Base-by-base conservation (phyloP, 2,113 vertebrate genomes). In the Murina feae region DNA sequence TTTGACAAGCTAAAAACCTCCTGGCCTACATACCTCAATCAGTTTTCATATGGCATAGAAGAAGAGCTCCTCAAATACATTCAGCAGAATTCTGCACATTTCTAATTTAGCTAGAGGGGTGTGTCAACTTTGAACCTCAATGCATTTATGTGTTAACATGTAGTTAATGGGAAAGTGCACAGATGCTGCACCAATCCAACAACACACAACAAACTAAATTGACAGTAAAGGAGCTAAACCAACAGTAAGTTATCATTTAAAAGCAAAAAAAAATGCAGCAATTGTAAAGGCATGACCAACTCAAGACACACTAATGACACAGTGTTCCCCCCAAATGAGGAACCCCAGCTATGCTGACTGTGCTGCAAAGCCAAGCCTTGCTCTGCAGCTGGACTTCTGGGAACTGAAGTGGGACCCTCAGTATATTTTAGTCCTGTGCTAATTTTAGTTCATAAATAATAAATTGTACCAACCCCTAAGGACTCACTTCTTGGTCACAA, bases 251-350 rank as follows among this genome's bases (percentile, higher is more conserved):
- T 63, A 44, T 58, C 37, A 72, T 42, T 92, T n/a, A 82, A 84
- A 88, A 88, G 69, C 32, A 44, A 87, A 49, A 44, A 87, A 49
- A 86, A 80, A 49, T 83, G 25, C 39, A 10, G 80, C 78, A 9
- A 23, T 10, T 39, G 18, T 51, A 53, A 90, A 88, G 91, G 76
- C 32, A 42, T 17, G 42, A 39, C 47, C 71, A 42, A 35, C 42
- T 83, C 18, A 39, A 44, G 51, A 51, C 28, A 25, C 39, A 4
- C 51, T n/a, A 28, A 66, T 47, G 49, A 44, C 49, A 25, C 9
- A 32, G 23, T 20, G 12, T 18, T 23, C 66, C 42, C 30, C 30
- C n/a, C 8, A 39, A 65, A 3, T 10, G 35, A 71, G 71, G 83
- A 75, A 66, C 78, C 80, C 75, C 66, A 91, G 2, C 83, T 28